Evolutionary conservation across 2,888 invertebrate species (phyloP).

Genomic region (Polia nebulosa): DNA sequence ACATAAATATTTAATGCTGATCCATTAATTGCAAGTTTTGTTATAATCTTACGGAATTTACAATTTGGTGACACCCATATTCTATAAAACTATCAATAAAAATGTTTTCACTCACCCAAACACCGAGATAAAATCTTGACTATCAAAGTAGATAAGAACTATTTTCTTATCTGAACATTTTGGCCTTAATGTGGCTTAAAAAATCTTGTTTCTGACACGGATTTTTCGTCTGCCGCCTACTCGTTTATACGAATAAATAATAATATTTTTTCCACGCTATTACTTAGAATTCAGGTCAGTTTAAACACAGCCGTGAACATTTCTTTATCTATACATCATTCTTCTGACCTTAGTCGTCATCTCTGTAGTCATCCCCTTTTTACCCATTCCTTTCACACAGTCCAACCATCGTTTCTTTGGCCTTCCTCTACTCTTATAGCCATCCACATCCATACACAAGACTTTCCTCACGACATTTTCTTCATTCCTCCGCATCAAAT

Average conservation of each 20-base stretch:
- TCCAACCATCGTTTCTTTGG: no score
- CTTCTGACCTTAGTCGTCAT: no score
- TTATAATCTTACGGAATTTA: no score
- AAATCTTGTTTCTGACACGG: conserved; percentile 11
- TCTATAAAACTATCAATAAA: conserved; percentile 3
- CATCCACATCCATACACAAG: no score
- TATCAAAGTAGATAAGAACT: conserved; percentile 10
- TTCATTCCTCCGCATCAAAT: no score
- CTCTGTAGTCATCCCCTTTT: no score
- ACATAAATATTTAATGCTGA: no score
- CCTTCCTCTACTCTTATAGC: no score
- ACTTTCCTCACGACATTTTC: no score
- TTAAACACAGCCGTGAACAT: no score
- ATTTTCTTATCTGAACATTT: conserved; percentile 8
- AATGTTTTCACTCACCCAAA: neutral
- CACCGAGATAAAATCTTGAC: conserved; percentile 8
- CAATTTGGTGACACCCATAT: neutral
- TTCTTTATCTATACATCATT: neutral
- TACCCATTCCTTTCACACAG: no score
- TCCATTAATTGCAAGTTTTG: no score
- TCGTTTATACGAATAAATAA: neutral
- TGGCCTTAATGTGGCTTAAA: neutral
- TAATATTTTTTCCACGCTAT: neutral
- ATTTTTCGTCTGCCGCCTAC: conserved; percentile 1
- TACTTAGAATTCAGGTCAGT: neutral